Evolutionary conservation across 2,113 vertebrate genomes (phyloP).

Genomic region (Verasper variegatus): DNA sequence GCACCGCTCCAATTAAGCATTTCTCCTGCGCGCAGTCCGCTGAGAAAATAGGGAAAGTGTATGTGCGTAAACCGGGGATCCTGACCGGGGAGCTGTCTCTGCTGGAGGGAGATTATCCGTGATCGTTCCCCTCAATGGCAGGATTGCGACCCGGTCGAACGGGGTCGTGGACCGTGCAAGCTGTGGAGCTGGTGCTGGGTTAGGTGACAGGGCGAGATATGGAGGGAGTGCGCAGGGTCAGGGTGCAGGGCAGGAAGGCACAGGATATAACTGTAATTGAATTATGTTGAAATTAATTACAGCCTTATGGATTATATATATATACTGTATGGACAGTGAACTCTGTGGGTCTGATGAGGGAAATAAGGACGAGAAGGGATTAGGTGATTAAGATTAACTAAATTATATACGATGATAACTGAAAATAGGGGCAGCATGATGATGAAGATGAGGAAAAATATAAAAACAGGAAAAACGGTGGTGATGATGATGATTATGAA

Average conservation of each 20-base stretch:
- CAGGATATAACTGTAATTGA: no score
- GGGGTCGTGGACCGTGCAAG: background rate
- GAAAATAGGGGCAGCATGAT: background rate
- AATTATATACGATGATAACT: no score
- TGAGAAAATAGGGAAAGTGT: no score
- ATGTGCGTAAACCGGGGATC: slow-evolving; percentile 20
- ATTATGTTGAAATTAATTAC: background rate
- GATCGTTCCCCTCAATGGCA: background rate
- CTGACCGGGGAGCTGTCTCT: background rate
- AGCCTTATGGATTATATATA: background rate
- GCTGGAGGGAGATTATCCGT: background rate
- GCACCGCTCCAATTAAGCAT: slow-evolving; percentile 23
- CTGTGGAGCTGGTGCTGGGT: background rate
- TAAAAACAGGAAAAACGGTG: no score
- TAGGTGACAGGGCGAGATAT: background rate
- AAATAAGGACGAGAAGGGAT: background rate
- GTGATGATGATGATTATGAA: no score
- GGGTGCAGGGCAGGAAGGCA: slow-evolving; percentile 4
- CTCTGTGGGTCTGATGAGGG: background rate
- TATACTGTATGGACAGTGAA: background rate
- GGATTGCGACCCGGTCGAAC: background rate
- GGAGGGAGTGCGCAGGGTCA: slow-evolving; percentile 31
- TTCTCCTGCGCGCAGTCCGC: background rate
- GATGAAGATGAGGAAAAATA: background rate
- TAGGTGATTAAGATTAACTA: background rate